These are phyloP conservation scores for Falco berigora DNA, from an alignment of 2,797 vertebrate species.

Conservation along the genomic window DNA sequence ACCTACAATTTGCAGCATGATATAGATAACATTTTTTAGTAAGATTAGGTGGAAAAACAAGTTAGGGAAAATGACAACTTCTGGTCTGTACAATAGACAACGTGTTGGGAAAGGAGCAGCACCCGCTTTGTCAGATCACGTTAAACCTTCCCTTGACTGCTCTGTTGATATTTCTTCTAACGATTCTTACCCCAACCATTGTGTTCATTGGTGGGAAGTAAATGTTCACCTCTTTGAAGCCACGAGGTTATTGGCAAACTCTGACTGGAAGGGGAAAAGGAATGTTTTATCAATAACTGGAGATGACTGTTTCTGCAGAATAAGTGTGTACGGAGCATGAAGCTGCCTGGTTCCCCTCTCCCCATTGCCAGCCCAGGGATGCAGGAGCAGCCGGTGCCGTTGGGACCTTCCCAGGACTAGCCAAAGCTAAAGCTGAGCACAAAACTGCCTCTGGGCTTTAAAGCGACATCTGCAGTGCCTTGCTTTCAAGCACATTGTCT, in stretches of 20 bases:
- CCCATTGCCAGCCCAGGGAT: not conserved
- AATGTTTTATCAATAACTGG: not conserved
- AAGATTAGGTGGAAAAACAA: too few relatives aligned
- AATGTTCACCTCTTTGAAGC: not conserved
- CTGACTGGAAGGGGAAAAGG: not conserved
- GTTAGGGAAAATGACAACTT: not conserved
- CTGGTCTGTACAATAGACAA: too few relatives aligned
- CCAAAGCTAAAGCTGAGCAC: not conserved
- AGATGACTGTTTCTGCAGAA: not conserved
- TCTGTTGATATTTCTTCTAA: not conserved
- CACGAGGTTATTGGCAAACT: not conserved
- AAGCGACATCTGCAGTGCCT: not conserved
- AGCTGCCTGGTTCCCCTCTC: not conserved
- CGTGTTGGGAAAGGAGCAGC: accelerated
- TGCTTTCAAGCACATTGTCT: not conserved
- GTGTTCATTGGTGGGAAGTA: not conserved
- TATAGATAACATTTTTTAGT: not conserved
- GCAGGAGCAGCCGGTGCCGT: not conserved
- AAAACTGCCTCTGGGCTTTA: not conserved
- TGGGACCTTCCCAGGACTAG: not conserved
- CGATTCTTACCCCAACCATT: not conserved
- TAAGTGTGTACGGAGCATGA: accelerated
- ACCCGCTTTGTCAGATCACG: too few relatives aligned
- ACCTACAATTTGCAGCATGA: not conserved
- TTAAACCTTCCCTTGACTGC: not conserved